Conservation (phyloP, 2,797 vertebrate species). For the Phalanger gymnotis region DNA sequence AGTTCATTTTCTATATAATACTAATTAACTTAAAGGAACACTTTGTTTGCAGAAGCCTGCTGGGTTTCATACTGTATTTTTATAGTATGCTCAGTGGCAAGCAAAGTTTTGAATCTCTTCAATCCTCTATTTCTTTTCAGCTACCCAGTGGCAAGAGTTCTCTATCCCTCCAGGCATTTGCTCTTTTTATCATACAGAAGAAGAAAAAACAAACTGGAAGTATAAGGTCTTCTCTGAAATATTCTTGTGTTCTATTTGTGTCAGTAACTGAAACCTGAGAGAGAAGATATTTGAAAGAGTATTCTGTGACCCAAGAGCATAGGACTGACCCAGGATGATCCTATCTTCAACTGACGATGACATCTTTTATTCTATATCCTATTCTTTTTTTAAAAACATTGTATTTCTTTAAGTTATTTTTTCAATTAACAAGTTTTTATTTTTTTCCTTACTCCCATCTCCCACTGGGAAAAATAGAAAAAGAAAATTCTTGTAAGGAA, state of each 20-base stretch:
- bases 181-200: conserved; percentile 36
- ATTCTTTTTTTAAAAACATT: not conserved
- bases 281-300: not conserved
- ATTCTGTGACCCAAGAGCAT: not conserved
- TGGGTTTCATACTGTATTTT: conserved; percentile 75
- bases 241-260: conserved; percentile 16
- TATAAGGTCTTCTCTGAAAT: conserved; percentile 14
- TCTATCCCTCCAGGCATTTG: conserved; percentile 14
- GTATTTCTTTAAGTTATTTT: not conserved
- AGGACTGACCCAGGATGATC: conserved; percentile 46
- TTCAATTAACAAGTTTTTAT: not conserved
- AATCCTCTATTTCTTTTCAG: conserved; percentile 44
- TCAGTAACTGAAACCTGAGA: not conserved
- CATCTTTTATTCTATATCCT: conserved; percentile 15
- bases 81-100: conserved; percentile 39
- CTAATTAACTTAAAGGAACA: conserved; percentile 87
- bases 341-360: conserved; percentile 18
- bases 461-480: not conserved
- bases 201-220: not conserved
- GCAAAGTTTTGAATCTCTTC: conserved; percentile 42
- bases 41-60: conserved; percentile 86
- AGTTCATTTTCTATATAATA: conserved; percentile 85
- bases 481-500: not conserved
- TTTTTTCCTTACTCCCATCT: not conserved
- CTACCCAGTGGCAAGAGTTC: conserved; percentile 55